Conservation (phyloP, 2,888 invertebrate genomes). For the Brenthis ino region DNA sequence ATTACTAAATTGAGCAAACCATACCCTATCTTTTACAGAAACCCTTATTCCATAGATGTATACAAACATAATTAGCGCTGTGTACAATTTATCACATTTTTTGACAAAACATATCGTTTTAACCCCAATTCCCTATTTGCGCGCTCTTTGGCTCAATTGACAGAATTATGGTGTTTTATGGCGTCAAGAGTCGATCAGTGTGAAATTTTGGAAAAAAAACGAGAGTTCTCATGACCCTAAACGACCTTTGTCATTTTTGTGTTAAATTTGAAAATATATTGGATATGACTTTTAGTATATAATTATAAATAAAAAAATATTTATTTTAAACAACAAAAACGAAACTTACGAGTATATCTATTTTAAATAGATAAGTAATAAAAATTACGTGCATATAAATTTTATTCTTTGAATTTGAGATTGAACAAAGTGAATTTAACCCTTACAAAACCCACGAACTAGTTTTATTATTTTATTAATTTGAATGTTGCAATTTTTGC, state of each 20-base stretch:
- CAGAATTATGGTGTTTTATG: slow-evolving; percentile 64
- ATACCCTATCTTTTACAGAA: slow-evolving; percentile 40
- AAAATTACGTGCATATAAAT: neutral
- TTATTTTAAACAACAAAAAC: neutral
- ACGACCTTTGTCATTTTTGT: slow-evolving; percentile 40
- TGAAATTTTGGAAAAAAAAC: slow-evolving; percentile 60
- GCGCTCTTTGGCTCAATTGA: slow-evolving; percentile 68
- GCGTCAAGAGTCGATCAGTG: slow-evolving; percentile 69
- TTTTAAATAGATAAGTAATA: too few relatives aligned
- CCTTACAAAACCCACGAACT: slow-evolving; percentile 65
- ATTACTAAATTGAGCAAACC: slow-evolving; percentile 32
- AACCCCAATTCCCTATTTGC: slow-evolving; percentile 67
- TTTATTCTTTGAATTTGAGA: slow-evolving; percentile 21
- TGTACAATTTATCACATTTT: slow-evolving; percentile 69
- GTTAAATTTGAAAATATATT: slow-evolving; percentile 1
- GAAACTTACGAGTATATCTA: too few relatives aligned
- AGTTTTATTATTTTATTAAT: slow-evolving; percentile 78
- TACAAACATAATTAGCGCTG: slow-evolving; percentile 80
- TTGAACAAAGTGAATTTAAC: slow-evolving; percentile 54
- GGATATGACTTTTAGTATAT: neutral
- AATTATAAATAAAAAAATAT: neutral
- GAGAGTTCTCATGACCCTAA: slow-evolving; percentile 64
- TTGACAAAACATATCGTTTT: slow-evolving; percentile 78
- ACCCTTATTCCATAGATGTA: slow-evolving; percentile 60
- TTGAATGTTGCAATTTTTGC: slow-evolving; percentile 80